Conservation (phyloP, 2,888 invertebrate genomes). For the Agriopis aurantiaria region DNA sequence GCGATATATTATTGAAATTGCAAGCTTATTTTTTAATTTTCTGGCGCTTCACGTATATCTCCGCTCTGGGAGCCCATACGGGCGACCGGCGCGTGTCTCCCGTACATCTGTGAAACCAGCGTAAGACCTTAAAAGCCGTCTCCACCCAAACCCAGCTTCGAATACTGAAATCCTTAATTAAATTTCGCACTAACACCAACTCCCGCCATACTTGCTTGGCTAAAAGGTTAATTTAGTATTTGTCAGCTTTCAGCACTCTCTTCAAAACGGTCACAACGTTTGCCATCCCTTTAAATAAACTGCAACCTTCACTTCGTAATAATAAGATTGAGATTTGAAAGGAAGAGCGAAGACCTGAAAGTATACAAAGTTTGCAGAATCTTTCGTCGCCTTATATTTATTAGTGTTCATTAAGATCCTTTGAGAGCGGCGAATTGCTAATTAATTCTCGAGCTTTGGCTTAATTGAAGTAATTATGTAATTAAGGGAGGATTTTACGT, state of each 20-base stretch:
- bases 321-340: slow-evolving; percentile 21
- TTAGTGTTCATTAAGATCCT: slow-evolving; percentile 50
- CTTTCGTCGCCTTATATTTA: slow-evolving; percentile 64
- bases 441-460: slow-evolving; percentile 55
- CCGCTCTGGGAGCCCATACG: no score
- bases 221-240: slow-evolving; percentile 69
- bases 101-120: no score
- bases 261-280: slow-evolving; percentile 51
- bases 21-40: no score
- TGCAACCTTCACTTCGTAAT: slow-evolving; percentile 22
- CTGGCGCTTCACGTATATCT: no score
- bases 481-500: slow-evolving; percentile 59
- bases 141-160: slow-evolving; percentile 31
- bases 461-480: slow-evolving; percentile 62
- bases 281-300: slow-evolving; percentile 29
- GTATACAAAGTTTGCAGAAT: slow-evolving; percentile 57
- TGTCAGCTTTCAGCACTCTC: slow-evolving; percentile 54
- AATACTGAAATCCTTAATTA: slow-evolving; percentile 62
- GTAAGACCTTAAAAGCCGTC: slow-evolving; percentile 4
- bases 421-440: slow-evolving; percentile 51
- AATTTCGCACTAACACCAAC: slow-evolving; percentile 62
- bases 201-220: slow-evolving; percentile 59
- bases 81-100: no score
- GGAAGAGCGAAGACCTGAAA: slow-evolving; percentile 8
- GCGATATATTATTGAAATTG: no score